Evolutionary conservation across 2,888 invertebrate genomes (phyloP).

Genomic region (Thumatha senex): DNA sequence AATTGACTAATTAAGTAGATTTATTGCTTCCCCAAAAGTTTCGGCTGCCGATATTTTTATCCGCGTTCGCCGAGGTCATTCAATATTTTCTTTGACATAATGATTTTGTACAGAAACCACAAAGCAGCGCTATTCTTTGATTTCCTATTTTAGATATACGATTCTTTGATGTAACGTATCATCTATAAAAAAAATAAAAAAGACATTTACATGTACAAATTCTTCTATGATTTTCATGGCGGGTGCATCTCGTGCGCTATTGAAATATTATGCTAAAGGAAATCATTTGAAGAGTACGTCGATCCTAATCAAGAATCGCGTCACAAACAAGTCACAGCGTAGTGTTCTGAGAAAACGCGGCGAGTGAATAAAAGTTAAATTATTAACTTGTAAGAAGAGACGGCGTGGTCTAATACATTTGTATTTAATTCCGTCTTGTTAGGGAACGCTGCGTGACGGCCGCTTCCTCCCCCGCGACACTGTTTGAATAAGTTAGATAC

Average conservation of each 20-base stretch:
- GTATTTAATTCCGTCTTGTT: conserved; percentile 78
- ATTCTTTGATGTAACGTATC: conserved; percentile 63
- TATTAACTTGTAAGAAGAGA: conserved; percentile 65
- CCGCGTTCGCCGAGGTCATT: conserved; percentile 54
- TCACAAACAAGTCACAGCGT: conserved; percentile 51
- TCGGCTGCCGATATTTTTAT: conserved; percentile 65
- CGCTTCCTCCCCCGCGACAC: conserved; percentile 69
- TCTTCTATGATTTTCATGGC: conserved; percentile 34
- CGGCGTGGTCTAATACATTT: conserved; percentile 59
- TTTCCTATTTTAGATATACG: conserved; percentile 49
- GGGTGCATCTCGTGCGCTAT: conserved; percentile 47
- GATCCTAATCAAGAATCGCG: conserved; percentile 67
- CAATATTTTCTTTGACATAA: conserved; percentile 62
- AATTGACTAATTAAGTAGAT: conserved; percentile 78
- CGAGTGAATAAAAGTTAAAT: conserved; percentile 67
- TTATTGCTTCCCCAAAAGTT: conserved; percentile 73
- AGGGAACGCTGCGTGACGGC: conserved; percentile 64
- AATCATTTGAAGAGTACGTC: conserved; percentile 42
- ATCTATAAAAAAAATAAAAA: conserved; percentile 47
- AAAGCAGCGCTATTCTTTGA: conserved; percentile 53
- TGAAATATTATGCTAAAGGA: conserved; percentile 51
- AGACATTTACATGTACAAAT: conserved; percentile 43
- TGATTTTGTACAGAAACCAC: conserved; percentile 44
- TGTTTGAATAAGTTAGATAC: conserved; percentile 60
- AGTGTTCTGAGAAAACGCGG: conserved; percentile 63